A percentile compares a stretch with the other conserved stretches of the same genome.
Evolutionary conservation across 2,113 vertebrate genomes (phyloP).

Genomic region (Solenodon paradoxus): DNA sequence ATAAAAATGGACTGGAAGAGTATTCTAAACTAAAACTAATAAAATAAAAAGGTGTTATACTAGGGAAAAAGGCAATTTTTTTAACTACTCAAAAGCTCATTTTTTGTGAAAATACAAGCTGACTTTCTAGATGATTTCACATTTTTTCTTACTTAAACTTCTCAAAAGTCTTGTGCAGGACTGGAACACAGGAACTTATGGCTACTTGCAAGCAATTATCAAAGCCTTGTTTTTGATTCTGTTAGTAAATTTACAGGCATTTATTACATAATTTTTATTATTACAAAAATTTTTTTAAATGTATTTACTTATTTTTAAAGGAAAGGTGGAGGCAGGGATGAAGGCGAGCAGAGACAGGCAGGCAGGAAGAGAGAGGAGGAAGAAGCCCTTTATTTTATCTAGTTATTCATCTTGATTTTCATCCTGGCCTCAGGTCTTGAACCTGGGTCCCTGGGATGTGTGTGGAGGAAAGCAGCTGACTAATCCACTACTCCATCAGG

Average conservation of each 20-base stretch:
- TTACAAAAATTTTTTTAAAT: too few species aligned
- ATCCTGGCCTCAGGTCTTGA: too few species aligned
- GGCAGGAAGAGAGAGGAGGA: too few species aligned
- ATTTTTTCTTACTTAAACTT: background rate
- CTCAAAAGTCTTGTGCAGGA: background rate
- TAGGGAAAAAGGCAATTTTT: background rate
- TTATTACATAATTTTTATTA: too few species aligned
- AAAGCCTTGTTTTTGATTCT: background rate
- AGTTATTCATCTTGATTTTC: too few species aligned
- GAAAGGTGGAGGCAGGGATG: too few species aligned
- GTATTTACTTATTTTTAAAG: too few species aligned
- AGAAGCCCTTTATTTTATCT: too few species aligned
- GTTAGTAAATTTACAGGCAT: background rate
- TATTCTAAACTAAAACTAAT: background rate
- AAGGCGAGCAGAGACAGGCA: too few species aligned
- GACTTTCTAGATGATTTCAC: slow-evolving; percentile 1
- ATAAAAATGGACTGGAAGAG: background rate
- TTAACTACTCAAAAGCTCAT: background rate
- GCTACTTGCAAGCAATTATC: background rate
- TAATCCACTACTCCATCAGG: too few species aligned
- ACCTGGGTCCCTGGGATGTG: too few species aligned
- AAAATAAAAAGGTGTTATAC: background rate
- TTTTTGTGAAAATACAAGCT: background rate
- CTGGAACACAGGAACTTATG: background rate
- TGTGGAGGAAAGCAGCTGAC: too few species aligned